These are phyloP conservation scores for Neodiprion pinetum DNA, from an alignment of 1,140 invertebrate genomes.

Conservation along the genomic window DNA sequence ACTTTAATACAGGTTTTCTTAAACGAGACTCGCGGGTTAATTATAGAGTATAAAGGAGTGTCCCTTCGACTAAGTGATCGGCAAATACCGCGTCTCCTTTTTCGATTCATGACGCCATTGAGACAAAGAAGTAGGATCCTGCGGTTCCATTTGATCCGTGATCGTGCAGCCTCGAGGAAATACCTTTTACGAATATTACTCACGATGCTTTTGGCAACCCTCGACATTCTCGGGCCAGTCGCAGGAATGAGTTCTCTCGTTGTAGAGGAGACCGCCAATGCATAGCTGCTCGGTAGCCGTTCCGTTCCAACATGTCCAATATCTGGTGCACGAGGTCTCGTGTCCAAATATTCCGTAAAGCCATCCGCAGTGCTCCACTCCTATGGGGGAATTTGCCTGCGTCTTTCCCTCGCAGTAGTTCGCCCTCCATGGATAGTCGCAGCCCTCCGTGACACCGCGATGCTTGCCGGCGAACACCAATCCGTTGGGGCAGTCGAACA, in stretches of 20 bases:
- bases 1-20: too few species aligned
- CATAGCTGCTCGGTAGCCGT: constrained; percentile 92
- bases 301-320: constrained; percentile 95
- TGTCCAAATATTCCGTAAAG: constrained; percentile 92
- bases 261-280: constrained; percentile 89
- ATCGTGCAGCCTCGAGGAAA: neutral
- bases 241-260: constrained; percentile 87
- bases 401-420: constrained; percentile 84
- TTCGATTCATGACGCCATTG: neutral
- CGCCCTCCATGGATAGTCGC: constrained; percentile 88
- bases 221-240: constrained; percentile 94
- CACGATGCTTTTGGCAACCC: constrained; percentile 93
- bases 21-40: too few species aligned
- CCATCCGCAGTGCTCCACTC: constrained; percentile 90
- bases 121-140: too few species aligned
- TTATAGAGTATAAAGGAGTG: too few species aligned
- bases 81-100: neutral
- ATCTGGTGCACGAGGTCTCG: constrained; percentile 89
- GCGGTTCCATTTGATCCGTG: neutral
- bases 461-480: constrained; percentile 88
- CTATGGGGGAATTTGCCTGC: constrained; percentile 81
- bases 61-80: neutral
- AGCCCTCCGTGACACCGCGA: constrained; percentile 84
- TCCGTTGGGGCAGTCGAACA: constrained; percentile 90
- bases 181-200: constrained; percentile 57